Evolutionary conservation across 2,888 invertebrate species (phyloP).

Genomic region (Campoletis raptor): DNA sequence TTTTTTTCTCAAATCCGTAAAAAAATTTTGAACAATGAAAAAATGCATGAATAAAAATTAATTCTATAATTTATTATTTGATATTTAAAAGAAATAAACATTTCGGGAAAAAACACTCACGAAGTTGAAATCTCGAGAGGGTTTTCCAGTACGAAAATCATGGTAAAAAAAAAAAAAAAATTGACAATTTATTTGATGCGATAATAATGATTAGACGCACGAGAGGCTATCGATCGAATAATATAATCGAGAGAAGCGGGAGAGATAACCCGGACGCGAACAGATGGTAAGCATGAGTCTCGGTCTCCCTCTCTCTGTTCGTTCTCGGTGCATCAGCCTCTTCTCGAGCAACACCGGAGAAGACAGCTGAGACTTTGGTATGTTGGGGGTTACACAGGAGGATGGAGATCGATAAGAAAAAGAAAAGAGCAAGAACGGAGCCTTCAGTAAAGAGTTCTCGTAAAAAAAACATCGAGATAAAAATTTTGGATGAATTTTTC

Average conservation of each 20-base stretch:
- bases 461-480: background rate
- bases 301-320: background rate
- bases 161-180: background rate
- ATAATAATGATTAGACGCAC: background rate
- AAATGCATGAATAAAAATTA: too few species aligned
- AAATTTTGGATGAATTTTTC: background rate
- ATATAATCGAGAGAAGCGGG: background rate
- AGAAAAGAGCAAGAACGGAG: background rate
- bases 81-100: too few species aligned
- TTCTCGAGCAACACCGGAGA: constrained; percentile 57
- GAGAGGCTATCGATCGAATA: constrained; percentile 2
- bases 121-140: background rate
- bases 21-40: too few species aligned
- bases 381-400: background rate
- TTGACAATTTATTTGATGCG: too few species aligned
- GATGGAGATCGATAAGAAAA: constrained; percentile 23
- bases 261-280: constrained; percentile 32
- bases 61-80: too few species aligned
- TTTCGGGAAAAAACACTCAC: too few species aligned
- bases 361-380: constrained; percentile 3
- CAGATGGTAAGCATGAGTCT: constrained; percentile 63
- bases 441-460: background rate
- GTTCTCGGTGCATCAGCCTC: constrained; percentile 49
- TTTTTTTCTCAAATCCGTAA: too few species aligned
- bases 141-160: background rate